Base-by-base conservation (phyloP, 2,888 invertebrate species). In the Tryphoninae sp. region DNA sequence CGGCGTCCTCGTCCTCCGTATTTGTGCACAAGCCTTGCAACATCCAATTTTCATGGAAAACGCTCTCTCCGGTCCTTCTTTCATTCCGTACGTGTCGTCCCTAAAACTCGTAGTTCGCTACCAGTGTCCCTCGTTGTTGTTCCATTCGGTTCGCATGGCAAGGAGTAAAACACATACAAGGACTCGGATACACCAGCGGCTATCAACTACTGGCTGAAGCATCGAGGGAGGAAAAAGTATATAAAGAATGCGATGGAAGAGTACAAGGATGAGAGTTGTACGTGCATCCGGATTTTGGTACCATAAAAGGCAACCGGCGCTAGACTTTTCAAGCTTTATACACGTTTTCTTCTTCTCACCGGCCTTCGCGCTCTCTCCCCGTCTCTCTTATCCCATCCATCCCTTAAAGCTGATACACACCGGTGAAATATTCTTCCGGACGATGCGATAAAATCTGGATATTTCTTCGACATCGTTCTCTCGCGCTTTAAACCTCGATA, bases 41-140 rank as follows among this genome's bases (percentile, higher is more conserved):
- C 78, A 85, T 82, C 73, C 80, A 84, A 86, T 86, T 85, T 84
- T 84, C 80, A 78, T 79, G 73, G 82, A 78, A 83, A 85, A 84
- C 81, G 71, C 78, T 81, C 13, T 49, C 58, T 64, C 55, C 19
- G 19, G 62, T 42, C 26, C 45, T 61, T 64, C 64, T 62, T 65
- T 68, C 40, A 61, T 77, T 68, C 33, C 45, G 23, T 69, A 58
- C 62, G 64, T 73, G 59, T 65, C 26, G 64, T 64, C 45, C 13
- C 23, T 13, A 51, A 72, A 75, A 76, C 55, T 79, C 23, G 33
- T 33, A 6, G 33, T 9, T n/a, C 23, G 53, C 11, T 53, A 53
- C 42, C 13, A 11, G 23, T 51, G 69, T 51, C 72, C 19, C 51
- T 45, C 19, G 58, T 40, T 62, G 40, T 11, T 69, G 19, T 9